Base-by-base conservation (phyloP, 2,113 vertebrate genomes). In the Megatriorchis doriae region DNA sequence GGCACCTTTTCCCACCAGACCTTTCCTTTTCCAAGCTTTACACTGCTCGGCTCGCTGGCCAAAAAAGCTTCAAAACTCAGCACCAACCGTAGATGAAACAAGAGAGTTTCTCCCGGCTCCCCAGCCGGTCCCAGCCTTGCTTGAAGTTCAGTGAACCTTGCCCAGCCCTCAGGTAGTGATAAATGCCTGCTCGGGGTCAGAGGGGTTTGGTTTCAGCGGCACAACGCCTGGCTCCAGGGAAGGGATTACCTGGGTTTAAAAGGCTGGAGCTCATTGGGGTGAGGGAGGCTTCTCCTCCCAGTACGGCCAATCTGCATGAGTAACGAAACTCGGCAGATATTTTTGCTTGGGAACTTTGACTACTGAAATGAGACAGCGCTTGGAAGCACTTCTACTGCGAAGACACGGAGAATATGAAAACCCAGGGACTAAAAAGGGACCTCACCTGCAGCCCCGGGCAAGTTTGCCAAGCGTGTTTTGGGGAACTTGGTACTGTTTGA, bases 61-160 rank as follows among this genome's bases (percentile, higher is more conserved):
- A 58, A 52, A 52, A 16, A 40, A 23, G 16, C 65, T 75, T 55
- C 50, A 42, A 48, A 62, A 29, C 47, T 72, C 80, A 29, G 14
- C 3, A 12, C 43, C 58, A 75, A 62, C 10, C 56, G 27, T 0
- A 5, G 40, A 36, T 70, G 94, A 97, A 95, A 93, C 36, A 65
- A 48, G 77, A 95, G 56, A 65, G 15, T 36, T 87, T 91, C 66
- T 71, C 59, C 62, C 81, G 66, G 40, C 80, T 88, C 77, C 79
- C 80, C 65, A 53, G 29, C 72, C 2, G 0, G 45, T 50, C 66
- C 66, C 42, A 32, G 79, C 62, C 66, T 43, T 38, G 42, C 88
- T 9, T 66, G 91, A 62, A 80, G 86, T 8, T 47, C 58, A 81
- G 55, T 81, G 95, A 92, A 82, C 86, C 84, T 29, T 96, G 93